Percentiles rank a stretch among this genome's conserved stretches.
These are phyloP conservation scores for Myocastor coypus DNA, from an alignment of 2,113 vertebrate genomes.

Conservation along the genomic window DNA sequence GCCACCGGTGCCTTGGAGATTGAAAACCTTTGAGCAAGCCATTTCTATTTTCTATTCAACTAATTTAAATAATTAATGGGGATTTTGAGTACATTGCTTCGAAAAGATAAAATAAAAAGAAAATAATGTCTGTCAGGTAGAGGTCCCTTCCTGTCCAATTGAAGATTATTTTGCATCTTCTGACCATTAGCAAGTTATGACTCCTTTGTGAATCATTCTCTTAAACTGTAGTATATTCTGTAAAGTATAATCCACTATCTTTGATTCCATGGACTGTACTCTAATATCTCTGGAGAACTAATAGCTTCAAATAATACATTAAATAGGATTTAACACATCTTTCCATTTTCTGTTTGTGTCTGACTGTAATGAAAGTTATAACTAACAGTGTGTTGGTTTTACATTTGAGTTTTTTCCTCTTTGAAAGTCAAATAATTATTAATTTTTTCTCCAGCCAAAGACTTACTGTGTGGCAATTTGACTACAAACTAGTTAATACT, in stretches of 20 bases:
- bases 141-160: not conserved
- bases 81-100: slow-evolving; percentile 12
- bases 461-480: not conserved
- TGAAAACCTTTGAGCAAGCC: not conserved
- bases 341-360: not conserved
- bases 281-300: not conserved
- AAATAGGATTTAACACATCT: not conserved
- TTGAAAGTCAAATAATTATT: not conserved
- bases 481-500: not conserved
- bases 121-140: not conserved
- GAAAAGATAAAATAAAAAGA: not conserved
- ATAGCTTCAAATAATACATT: not conserved
- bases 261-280: not conserved
- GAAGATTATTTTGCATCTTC: not conserved
- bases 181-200: not conserved
- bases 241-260: not conserved
- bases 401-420: not conserved
- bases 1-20: not conserved
- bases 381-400: not conserved
- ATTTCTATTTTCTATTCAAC: slow-evolving; percentile 7
- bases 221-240: not conserved
- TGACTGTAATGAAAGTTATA: slow-evolving; percentile 6
- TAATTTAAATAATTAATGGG: slow-evolving; percentile 33
- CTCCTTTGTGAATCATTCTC: not conserved
- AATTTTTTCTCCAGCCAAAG: not conserved